Percentiles rank a stretch among this genome's conserved stretches.
These are phyloP conservation scores for Dolichallabes microphthalmus DNA, from an alignment of 2,113 vertebrate genomes.

Conservation along the genomic window DNA sequence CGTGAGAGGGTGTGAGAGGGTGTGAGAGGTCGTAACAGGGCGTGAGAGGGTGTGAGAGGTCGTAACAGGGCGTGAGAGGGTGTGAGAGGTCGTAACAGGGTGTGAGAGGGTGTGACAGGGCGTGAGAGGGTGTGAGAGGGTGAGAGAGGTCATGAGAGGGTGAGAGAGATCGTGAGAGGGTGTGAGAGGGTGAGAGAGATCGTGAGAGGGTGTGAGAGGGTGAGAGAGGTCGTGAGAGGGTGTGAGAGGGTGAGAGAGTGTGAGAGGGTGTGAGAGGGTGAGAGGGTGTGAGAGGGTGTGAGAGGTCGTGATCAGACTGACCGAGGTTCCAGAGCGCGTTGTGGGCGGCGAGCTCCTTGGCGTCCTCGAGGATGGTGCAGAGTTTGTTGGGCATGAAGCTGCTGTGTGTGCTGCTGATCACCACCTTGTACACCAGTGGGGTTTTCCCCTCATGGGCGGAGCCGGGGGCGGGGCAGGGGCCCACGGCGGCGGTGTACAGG, in stretches of 20 bases:
- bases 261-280: neutral
- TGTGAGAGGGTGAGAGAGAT: neutral
- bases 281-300: too few species aligned
- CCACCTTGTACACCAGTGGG: slow-evolving; percentile 81
- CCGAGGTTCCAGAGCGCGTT: slow-evolving; percentile 83
- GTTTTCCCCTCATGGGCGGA: slow-evolving; percentile 78
- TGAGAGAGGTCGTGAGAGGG: too few species aligned
- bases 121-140: neutral
- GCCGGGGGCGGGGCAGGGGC: slow-evolving; percentile 68
- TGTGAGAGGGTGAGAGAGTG: neutral
- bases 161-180: too few species aligned
- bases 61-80: too few species aligned
- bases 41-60: neutral
- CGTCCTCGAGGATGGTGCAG: slow-evolving; percentile 84
- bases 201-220: neutral
- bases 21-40: too few species aligned
- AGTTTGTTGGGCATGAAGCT: slow-evolving; percentile 87
- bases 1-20: neutral
- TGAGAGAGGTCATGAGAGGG: too few species aligned
- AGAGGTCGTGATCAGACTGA: slow-evolving; percentile 60
- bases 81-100: too few species aligned
- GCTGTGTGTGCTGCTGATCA: slow-evolving; percentile 78
- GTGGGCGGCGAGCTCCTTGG: slow-evolving; percentile 90
- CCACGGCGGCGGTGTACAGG: slow-evolving; percentile 65
- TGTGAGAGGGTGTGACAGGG: neutral